Base-by-base conservation (phyloP, 1,140 invertebrate species). In the Pararge aegeria region DNA sequence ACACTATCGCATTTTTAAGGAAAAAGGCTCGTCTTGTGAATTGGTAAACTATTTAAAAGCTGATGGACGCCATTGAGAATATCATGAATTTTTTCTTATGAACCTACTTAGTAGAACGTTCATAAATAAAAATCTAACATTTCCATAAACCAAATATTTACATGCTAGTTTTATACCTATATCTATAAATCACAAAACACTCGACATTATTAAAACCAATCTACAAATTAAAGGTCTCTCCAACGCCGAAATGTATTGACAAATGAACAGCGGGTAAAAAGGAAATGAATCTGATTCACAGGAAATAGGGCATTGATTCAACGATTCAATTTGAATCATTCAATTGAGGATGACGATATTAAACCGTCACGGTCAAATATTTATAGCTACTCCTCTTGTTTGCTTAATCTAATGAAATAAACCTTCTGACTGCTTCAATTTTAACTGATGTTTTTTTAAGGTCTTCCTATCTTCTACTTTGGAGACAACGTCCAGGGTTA, bases 271-370 rank as follows among this genome's bases (percentile, higher is more conserved):
- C 63, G 71, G 48, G 66, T 80, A 78, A 80, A 83, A 83, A 86
- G 83, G 83, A 88, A 88, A 85, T 85, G 75, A 85, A 83, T 83
- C 67, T 78, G 79, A 86, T 86, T 73, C 76, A 78, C 85, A 80
- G 85, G 85, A 88, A 85, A 82, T 88, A 86, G 83, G 78, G 76
- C 74, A 82, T 83, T 87, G 80, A 82, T 81, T 80, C 83, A 83
- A 80, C 84, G 77, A 73, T 66, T 55, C 72, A 73, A 80, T 82
- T 82, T 54, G 55, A 46, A 63, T 62, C 29, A 63, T 46, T 53
- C 61, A 63, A 63, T 63, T 63, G 55, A 53, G 61, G 81, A 76
- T 46, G 55, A 51, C 53, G 61, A 54, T 63, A 71, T 68, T 75
- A 57, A 63, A 75, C 68, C 64, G 71, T 70, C 67, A 70, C 68